Conservation (phyloP, 92 coral and sea anemone genomes). For the Meandrina meandrites region DNA sequence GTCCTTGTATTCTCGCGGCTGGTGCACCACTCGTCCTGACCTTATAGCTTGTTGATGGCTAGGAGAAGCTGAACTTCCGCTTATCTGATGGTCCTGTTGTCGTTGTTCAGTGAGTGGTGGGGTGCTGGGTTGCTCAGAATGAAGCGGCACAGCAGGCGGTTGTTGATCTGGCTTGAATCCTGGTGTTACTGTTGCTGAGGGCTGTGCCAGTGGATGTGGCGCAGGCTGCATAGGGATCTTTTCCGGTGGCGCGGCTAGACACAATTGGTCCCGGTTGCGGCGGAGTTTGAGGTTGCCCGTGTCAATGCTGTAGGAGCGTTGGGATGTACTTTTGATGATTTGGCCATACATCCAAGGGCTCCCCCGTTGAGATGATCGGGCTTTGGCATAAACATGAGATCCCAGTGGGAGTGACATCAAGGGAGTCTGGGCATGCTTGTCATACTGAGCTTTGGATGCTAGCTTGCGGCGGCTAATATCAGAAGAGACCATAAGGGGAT, state of each 20-base stretch:
- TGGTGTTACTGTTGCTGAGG: slow-evolving; percentile 20
- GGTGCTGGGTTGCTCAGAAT: neutral
- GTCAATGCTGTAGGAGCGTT: slow-evolving; percentile 31
- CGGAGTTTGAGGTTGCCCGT: slow-evolving; percentile 31
- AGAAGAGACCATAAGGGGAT: slow-evolving; percentile 20
- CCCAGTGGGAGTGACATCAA: slow-evolving; percentile 41
- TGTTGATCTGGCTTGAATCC: slow-evolving; percentile 2
- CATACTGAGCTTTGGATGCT: slow-evolving; percentile 39
- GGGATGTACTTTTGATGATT: slow-evolving; percentile 28
- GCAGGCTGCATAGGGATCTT: slow-evolving; percentile 5
- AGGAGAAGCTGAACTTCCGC: too few relatives aligned
- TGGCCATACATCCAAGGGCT: slow-evolving; percentile 43
- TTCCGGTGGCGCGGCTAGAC: slow-evolving; percentile 37
- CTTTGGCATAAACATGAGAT: slow-evolving; percentile 45
- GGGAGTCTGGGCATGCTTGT: slow-evolving; percentile 39
- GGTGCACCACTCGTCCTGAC: too few relatives aligned
- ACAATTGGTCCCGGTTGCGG: slow-evolving; percentile 36
- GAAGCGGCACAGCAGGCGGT: slow-evolving; percentile 12
- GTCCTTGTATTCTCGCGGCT: too few relatives aligned
- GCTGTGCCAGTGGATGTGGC: slow-evolving; percentile 17
- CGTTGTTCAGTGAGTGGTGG: neutral
- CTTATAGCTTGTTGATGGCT: too few relatives aligned
- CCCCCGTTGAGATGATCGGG: slow-evolving; percentile 26
- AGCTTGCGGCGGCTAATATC: slow-evolving; percentile 21
- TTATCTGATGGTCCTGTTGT: neutral